phyloP scores from a whole-genome alignment of 2,113 vertebrate species.

The Cyanistes caeruleus region DNA sequence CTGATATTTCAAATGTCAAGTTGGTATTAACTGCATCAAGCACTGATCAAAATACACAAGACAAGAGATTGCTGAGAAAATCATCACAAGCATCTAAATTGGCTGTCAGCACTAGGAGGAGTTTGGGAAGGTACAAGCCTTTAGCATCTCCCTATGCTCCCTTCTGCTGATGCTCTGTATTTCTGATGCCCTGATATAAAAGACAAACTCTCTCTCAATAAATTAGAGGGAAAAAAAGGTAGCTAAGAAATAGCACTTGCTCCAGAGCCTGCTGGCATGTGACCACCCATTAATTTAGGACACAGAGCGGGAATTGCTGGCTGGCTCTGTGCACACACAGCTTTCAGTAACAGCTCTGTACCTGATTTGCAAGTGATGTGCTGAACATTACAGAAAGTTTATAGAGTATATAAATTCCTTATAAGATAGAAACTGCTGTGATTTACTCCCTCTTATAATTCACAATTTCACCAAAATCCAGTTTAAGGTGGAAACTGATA shows the following conservation, averaged over 20 bases:
- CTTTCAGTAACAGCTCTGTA: not conserved
- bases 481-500: not conserved
- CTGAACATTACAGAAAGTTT: not conserved
- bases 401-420: not conserved
- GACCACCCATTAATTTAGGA: not conserved
- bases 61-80: not conserved
- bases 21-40: slow-evolving; percentile 27
- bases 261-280: not conserved
- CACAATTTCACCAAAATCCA: not conserved
- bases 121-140: not conserved
- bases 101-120: slow-evolving; percentile 1
- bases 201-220: not conserved
- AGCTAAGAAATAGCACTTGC: not conserved
- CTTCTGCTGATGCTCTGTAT: not conserved
- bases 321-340: not conserved
- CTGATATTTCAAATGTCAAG: slow-evolving; percentile 29
- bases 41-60: slow-evolving; percentile 44
- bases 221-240: not conserved
- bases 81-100: slow-evolving; percentile 31
- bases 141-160: not conserved
- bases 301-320: not conserved
- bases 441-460: not conserved
- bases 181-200: not conserved
- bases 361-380: not conserved
- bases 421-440: not conserved